Evolutionary conservation across 1,140 invertebrate species (phyloP), one percentile per base, ranked within the genome.

Genomic region (Drosophila simulans): DNA sequence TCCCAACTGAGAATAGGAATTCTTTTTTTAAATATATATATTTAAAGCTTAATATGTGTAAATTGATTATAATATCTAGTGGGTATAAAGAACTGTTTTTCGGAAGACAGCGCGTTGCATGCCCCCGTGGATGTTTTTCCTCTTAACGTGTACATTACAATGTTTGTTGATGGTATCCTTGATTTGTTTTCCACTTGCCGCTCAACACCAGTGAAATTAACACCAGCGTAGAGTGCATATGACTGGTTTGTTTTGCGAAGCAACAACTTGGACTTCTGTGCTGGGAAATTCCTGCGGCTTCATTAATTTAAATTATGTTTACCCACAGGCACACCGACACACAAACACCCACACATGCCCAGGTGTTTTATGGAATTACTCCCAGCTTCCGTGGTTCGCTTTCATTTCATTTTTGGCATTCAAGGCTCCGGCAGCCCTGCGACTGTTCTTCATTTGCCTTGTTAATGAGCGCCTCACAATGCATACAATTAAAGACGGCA

Each of bases 401-500:
- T 78, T 73, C 49, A 46, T 74, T 66, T 75, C 63, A 65, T 76
- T 79, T 83, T 48, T 70, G 75, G 43, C 80, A 68, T 82, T 65
- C 69, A 57, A 31, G 34, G 25, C 51, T 25, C 22, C 17, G n/a
- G 25, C 17, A 31, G 25, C 46, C 62, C 63, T 85, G 80, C 60
- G 77, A 72, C 72, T 69, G 77, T 76, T 85, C 81, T 85, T 80
- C 81, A 70, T 77, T 85, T 85, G 81, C 77, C 85, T 85, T 85
- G 82, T 85, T 85, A 85, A 85, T 86, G 82, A 85, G 77, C 69
- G 74, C 57, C 82, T 75, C 82, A 85, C 80, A 85, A 86, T 74
- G 77, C 82, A 80, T 75, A 81, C 76, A 80, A 86, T 85, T 85
- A 80, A 75, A 80, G 60, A 45, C 77, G 51, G 60, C 59, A 86